Evolutionary conservation across 2,113 vertebrate species (phyloP), one percentile per base, ranked within the genome.

Genomic region (Eudorcas thomsonii): DNA sequence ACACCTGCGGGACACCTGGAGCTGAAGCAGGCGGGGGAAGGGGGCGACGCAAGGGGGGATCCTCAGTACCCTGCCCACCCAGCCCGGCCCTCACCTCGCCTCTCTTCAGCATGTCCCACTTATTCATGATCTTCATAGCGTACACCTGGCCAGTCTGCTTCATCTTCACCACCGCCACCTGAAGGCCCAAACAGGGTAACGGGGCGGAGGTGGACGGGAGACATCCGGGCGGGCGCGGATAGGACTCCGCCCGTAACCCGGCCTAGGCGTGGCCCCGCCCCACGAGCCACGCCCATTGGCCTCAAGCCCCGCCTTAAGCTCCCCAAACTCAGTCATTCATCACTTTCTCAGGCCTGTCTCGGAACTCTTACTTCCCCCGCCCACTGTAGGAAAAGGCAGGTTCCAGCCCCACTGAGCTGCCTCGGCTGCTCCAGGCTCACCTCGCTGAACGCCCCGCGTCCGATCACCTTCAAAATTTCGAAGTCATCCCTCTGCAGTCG

Each of bases 101-200:
- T 93, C 99, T 97, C 96, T 99, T 99, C 96, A 99, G 97, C 98
- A 99, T 99, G 98, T 99, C 99, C 99, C 99, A 99, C 97, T 99
- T 99, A 94, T 99, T 99, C 99, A 99, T 99, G 59, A 99, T 99
- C 98, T 99, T 99, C 98, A 99, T 98, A 94, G 99, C 99, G 2
- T 99, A 99, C 83, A 99, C 99, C 94, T 99, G 99, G 88, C 99
- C 99, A 1, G 99, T 99, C 94, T 98, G 98, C 88, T 96, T 98
- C 99, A 99, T 99, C 91, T 98, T 99, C 16, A 99, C 99, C 88
- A 99, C 99, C 0, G 99, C 99, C 13, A 99, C 99, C 99, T 99
- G 96, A 23, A 90, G 9, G 55, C 21, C 9, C 4, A 84, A 78
- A 33, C 25, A 0, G 50, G 36, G 33, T 21, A 62, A 59, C 4